Evolutionary conservation across 2,797 vertebrate genomes (phyloP), one percentile per base, ranked within the genome.

Genomic region (Neostethus bicornis): DNA sequence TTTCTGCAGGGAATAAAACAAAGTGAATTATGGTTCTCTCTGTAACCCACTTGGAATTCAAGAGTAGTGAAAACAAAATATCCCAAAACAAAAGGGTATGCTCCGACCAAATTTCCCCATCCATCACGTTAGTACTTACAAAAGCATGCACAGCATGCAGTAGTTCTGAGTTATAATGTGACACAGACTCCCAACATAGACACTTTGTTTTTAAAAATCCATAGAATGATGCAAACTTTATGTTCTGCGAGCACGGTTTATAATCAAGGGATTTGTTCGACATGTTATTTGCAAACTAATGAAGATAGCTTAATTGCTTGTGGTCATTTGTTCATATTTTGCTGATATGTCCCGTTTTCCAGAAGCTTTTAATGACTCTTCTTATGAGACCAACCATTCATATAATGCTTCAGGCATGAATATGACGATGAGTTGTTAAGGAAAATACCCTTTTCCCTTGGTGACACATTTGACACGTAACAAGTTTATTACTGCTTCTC

Each of bases 241-340:
- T 62, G 55, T 47, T 63, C 43, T 50, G 56, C 48, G 57, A 65
- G 58, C 38, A 59, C 53, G 55, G 37, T 63, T 65, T 64, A 73
- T 28, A 61, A 61, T 81, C 73, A 73, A 67, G 54, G 70, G 78
- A 55, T 65, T 65, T 75, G 73, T 83, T 67, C 73, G 24, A 75
- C 68, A 77, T 28, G 51, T 77, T 68, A 66, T 62, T 64, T 51
- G 52, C 65, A 50, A 76, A 71, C 60, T 51, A 85, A 77, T 70
- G 76, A 42, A 51, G 31, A 31, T 65, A 37, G 66, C 54, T 75
- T 85, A 85, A 84, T 81, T 87, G 79, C 63, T 54, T 66, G 54
- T 51, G 50, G 85, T 79, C 66, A 84, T 82, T 61, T 81, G 66
- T 54, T 74, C 24, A 16, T 20, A 65, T 25, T 60, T 59, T 48